Base-by-base conservation (phyloP, 2,888 invertebrate genomes). In the Chrysodeixis includens region DNA sequence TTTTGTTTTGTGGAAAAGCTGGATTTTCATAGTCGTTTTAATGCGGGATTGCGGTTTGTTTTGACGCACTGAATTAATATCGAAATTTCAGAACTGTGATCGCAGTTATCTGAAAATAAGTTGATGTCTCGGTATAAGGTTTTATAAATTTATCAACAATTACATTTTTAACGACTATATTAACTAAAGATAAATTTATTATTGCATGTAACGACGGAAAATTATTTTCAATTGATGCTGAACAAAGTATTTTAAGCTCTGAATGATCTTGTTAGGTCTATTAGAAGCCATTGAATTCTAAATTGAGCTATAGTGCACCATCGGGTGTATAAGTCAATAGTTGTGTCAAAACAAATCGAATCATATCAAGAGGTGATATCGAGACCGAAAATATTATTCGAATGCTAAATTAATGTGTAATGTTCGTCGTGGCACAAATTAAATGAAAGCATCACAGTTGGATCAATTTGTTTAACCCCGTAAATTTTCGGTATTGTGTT, bases 391-490 rank as follows among this genome's bases (percentile, higher is more conserved):
- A 76, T 76, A 35, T 74, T 40, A 76, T 76, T 79, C 74, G 52
- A 54, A 71, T 68, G 52, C 59, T 53, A 65, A 82, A 82, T 76
- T 56, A 75, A 78, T 66, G 62, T 67, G 64, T 56, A 56, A 74
- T 58, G 63, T 70, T 79, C 72, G 18, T 71, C 66, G 65, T 76
- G 54, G 56, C 64, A 66, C 66, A 83, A 86, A 87, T 84, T 81
- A 78, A 83, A 86, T 85, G 76, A 83, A 78, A 81, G 56, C 71
- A 71, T 62, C 71, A 35, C 66, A 71, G 68, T 56, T 65, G 79
- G 88, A 86, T 90, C 90, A 90, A 85, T 85, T 83, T 78, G 82
- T 89, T 92, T 84, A 91, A 90, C 90, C 90, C 88, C 73, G 58
- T 60, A 72, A 83, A 83, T 84, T 86, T 89, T 87, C 74, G 80